These are phyloP conservation scores for Pollimyrus isidori DNA, from an alignment of 2,113 vertebrate species.

Conservation along the genomic window DNA sequence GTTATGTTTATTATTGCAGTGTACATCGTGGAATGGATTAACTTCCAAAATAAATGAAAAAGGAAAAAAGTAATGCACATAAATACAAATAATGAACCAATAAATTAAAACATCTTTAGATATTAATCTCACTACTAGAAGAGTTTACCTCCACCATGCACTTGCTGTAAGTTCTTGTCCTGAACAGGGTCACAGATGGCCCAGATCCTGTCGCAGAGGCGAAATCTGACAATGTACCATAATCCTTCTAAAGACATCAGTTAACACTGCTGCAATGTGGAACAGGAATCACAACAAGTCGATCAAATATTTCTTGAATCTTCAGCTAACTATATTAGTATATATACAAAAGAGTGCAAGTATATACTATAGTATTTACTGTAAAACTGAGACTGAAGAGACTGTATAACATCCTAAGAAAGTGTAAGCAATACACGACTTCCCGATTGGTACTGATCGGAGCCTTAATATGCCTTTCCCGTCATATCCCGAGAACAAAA, in stretches of 20 bases:
- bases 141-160: neutral
- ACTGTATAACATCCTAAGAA: neutral
- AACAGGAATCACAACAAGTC: neutral
- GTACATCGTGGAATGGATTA: neutral
- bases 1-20: conserved; percentile 5
- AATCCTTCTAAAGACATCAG: neutral
- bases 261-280: neutral
- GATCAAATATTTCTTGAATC: neutral
- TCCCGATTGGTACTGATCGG: neutral
- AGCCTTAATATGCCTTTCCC: neutral
- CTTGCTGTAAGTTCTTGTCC: neutral
- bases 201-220: neutral
- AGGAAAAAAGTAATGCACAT: conserved; percentile 14
- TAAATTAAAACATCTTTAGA: conserved; percentile 10
- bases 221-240: neutral
- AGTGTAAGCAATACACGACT: neutral
- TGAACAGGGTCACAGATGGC: neutral
- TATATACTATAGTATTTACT: neutral
- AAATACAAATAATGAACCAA: conserved; percentile 17
- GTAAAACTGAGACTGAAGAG: neutral
- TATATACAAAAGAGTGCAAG: neutral
- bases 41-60: conserved; percentile 11
- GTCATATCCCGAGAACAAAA: neutral
- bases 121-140: neutral
- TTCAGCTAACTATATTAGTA: neutral